phyloP scores from a whole-genome alignment of 2,888 invertebrate species.

The Aphidoletes aphidimyza region DNA sequence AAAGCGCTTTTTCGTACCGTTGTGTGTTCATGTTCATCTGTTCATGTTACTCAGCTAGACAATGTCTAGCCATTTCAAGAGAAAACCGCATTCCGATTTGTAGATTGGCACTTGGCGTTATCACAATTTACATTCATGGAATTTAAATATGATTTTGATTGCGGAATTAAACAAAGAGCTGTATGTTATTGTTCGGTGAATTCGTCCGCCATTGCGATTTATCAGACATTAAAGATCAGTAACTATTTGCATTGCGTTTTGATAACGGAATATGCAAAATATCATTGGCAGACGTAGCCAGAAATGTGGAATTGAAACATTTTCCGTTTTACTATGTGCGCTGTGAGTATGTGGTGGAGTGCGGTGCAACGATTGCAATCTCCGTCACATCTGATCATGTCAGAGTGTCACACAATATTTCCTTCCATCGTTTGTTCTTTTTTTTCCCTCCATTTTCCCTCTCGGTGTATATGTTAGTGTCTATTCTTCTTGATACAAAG shows the following conservation, averaged over 20 bases:
- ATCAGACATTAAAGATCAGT: conserved; percentile 43
- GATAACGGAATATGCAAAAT: background rate
- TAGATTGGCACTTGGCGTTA: conserved; percentile 43
- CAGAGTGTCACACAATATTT: conserved; percentile 43
- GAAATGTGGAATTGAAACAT: conserved; percentile 37
- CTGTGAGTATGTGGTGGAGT: background rate
- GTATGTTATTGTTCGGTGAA: conserved; percentile 23
- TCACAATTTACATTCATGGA: conserved; percentile 53
- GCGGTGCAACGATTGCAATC: conserved; percentile 32
- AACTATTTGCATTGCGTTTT: conserved; percentile 31
- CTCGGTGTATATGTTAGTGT: background rate
- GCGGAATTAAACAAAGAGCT: conserved; percentile 20
- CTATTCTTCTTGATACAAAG: background rate
- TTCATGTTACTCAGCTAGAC: background rate
- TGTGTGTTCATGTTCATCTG: no score
- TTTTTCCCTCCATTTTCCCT: background rate
- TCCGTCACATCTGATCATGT: conserved; percentile 50
- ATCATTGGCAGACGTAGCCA: conserved; percentile 19
- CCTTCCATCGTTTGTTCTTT: background rate
- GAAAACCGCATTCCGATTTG: conserved; percentile 27
- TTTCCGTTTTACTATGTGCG: no score
- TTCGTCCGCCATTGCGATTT: conserved; percentile 24
- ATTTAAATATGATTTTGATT: conserved; percentile 52
- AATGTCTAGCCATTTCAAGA: background rate
- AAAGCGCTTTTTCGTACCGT: background rate